These are phyloP conservation scores for Pseudonaja textilis DNA, from an alignment of 2,113 vertebrate species.

Conservation along the genomic window DNA sequence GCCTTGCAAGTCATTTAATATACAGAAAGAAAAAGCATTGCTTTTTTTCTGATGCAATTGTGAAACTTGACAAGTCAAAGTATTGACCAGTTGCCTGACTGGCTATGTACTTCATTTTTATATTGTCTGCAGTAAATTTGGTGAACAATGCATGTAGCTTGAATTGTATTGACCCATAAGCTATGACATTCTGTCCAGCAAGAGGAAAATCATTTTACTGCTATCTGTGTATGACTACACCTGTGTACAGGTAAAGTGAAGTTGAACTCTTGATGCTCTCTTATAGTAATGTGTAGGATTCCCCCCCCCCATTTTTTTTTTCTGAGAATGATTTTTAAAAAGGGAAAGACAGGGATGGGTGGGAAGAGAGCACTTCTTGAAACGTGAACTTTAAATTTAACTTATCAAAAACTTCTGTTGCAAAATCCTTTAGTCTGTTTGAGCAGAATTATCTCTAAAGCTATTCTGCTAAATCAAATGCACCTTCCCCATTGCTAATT, in stretches of 20 bases:
- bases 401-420: neutral
- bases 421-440: neutral
- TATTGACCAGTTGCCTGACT: neutral
- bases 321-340: neutral
- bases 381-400: neutral
- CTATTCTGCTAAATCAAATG: neutral
- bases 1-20: neutral
- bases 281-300: neutral
- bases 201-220: slow-evolving; percentile 23
- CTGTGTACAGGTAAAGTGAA: neutral
- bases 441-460: neutral
- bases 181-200: slow-evolving; percentile 17
- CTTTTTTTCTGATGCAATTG: neutral
- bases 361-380: neutral
- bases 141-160: slow-evolving; percentile 4
- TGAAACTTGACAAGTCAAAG: neutral
- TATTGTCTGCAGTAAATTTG: neutral
- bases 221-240: neutral
- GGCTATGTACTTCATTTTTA: slow-evolving; percentile 3
- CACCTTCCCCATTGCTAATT: neutral
- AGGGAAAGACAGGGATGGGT: neutral
- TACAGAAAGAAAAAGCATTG: neutral
- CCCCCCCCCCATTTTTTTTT: neutral
- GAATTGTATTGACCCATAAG: slow-evolving; percentile 37
- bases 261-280: neutral